A percentile compares a stretch with the other conserved stretches of the same genome.
Evolutionary conservation across 2,888 invertebrate genomes (phyloP).

Genomic region (Scelioninae gen. 1): DNA sequence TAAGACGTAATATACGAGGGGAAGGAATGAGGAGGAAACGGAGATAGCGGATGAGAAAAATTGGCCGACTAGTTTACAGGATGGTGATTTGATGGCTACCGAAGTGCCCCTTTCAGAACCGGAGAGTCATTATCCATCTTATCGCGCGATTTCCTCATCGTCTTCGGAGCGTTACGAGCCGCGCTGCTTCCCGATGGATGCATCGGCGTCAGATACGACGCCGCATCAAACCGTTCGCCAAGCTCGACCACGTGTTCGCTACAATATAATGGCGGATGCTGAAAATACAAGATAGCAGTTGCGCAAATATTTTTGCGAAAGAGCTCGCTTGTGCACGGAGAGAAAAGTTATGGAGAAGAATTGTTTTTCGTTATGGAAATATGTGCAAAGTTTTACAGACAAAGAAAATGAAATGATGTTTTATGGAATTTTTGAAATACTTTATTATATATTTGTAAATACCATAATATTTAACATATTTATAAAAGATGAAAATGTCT

Average conservation of each 20-base stretch:
- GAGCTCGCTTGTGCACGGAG: too few species aligned
- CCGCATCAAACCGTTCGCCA: conserved; percentile 71
- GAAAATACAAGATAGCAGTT: conserved; percentile 8
- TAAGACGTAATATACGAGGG: conserved; percentile 28
- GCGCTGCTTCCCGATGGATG: conserved; percentile 48
- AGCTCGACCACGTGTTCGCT: conserved; percentile 42
- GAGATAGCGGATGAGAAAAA: conserved; percentile 30
- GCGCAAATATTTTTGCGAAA: conserved; percentile 28
- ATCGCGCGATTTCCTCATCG: conserved; percentile 65
- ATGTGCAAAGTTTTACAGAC: too few species aligned
- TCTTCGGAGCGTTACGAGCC: conserved; percentile 54
- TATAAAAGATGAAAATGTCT: too few species aligned
- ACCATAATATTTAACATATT: too few species aligned
- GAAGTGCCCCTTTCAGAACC: conserved; percentile 52
- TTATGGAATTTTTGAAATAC: too few species aligned
- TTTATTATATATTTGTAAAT: too few species aligned
- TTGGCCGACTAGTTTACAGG: conserved; percentile 52
- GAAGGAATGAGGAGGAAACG: conserved; percentile 9
- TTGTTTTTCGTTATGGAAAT: too few species aligned
- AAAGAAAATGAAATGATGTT: too few species aligned
- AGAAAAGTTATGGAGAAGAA: too few species aligned
- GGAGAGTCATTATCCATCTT: conserved; percentile 55
- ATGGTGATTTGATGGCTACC: conserved; percentile 52
- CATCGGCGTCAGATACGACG: conserved; percentile 64
- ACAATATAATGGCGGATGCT: conserved; percentile 24